phyloP scores from a whole-genome alignment of 2,888 invertebrate genomes.

The Ochropleura plecta region DNA sequence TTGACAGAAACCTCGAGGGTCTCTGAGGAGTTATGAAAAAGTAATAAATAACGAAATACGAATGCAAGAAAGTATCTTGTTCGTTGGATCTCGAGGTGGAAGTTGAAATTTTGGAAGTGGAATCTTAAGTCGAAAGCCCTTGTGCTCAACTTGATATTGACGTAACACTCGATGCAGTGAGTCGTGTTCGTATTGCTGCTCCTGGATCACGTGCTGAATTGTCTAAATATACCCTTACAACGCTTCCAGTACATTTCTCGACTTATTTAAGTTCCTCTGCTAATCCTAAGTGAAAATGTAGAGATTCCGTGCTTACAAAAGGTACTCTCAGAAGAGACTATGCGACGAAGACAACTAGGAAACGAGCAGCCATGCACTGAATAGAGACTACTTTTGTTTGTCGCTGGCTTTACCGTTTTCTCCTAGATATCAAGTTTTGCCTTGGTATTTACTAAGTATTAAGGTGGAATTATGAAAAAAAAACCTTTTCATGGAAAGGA shows the following conservation, averaged over 20 bases:
- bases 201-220: constrained; percentile 22
- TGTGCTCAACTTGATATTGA: constrained; percentile 49
- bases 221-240: constrained; percentile 14
- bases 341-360: not conserved
- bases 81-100: constrained; percentile 39
- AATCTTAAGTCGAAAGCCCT: constrained; percentile 48
- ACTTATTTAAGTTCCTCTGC: constrained; percentile 7
- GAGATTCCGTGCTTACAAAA: not conserved
- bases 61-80: constrained; percentile 43
- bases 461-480: not conserved
- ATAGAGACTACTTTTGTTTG: constrained; percentile 1
- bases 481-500: not conserved
- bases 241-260: constrained; percentile 25
- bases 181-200: not conserved
- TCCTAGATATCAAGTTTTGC: not conserved
- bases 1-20: constrained; percentile 57
- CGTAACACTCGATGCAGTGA: constrained; percentile 41
- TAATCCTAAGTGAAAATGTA: constrained; percentile 11
- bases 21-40: constrained; percentile 53
- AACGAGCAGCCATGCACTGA: not conserved
- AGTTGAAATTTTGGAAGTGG: constrained; percentile 49
- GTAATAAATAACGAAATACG: constrained; percentile 62
- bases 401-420: not conserved
- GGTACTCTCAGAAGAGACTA: not conserved
- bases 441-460: not conserved